Evolutionary conservation across 2,888 invertebrate species (phyloP).

Genomic region (Eupithecia exiguata): DNA sequence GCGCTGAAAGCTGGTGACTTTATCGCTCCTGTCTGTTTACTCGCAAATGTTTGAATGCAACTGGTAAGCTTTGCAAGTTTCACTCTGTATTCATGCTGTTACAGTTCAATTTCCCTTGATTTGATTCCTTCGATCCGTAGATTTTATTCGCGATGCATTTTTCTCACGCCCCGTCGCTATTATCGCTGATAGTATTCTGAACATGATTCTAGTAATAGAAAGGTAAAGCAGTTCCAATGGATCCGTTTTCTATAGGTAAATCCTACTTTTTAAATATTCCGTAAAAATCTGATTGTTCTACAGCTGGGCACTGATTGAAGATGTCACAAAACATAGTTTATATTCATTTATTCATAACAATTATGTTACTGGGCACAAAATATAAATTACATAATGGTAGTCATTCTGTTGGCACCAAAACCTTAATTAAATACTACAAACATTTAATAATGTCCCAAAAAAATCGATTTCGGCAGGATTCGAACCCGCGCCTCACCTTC

Average conservation of each 20-base stretch:
- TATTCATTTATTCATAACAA: too few relatives aligned
- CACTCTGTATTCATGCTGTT: slow-evolving; percentile 45
- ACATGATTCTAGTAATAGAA: slow-evolving; percentile 17
- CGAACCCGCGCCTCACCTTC: too few relatives aligned
- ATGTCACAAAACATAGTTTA: neutral
- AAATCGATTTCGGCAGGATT: too few relatives aligned
- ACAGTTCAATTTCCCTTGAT: slow-evolving; percentile 47
- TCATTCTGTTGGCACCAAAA: too few relatives aligned
- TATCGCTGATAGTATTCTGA: slow-evolving; percentile 30
- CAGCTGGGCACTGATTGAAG: neutral
- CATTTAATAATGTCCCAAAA: too few relatives aligned
- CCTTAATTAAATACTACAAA: too few relatives aligned
- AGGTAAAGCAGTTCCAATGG: slow-evolving; percentile 4
- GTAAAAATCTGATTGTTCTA: neutral
- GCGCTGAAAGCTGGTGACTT: slow-evolving; percentile 53
- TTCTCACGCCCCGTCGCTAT: slow-evolving; percentile 36
- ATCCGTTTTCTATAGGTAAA: neutral
- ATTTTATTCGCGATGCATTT: slow-evolving; percentile 45
- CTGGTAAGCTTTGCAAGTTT: slow-evolving; percentile 43
- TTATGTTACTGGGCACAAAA: too few relatives aligned
- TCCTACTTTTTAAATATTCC: neutral
- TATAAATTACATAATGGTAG: too few relatives aligned
- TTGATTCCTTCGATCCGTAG: slow-evolving; percentile 43
- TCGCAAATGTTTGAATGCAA: slow-evolving; percentile 56
- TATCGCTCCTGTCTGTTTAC: slow-evolving; percentile 59